Evolutionary conservation across 1,140 invertebrate species (phyloP).

Genomic region (Drosophila littoralis): DNA sequence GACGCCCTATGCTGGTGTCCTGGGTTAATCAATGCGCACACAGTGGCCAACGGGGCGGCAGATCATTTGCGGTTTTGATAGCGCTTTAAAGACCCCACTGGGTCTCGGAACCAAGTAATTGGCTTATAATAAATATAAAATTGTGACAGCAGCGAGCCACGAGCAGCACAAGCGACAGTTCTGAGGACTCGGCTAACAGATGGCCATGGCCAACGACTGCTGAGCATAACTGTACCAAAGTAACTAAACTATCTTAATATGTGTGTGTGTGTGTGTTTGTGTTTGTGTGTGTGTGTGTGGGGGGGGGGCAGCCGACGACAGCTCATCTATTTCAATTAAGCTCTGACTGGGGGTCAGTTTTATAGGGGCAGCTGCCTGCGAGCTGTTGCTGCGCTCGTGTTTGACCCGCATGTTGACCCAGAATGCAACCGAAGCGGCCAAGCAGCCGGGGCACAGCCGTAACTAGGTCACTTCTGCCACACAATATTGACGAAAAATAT

Average conservation of each 20-base stretch:
- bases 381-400: constrained; percentile 17
- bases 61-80: constrained; percentile 55
- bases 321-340: constrained; percentile 77
- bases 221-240: constrained; percentile 58
- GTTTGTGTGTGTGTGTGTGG: constrained; percentile 1
- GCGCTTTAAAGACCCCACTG: constrained; percentile 41
- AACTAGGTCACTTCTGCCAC: constrained; percentile 38
- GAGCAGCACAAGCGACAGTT: constrained; percentile 28
- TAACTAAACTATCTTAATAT: constrained; percentile 32
- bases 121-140: constrained; percentile 76
- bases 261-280: constrained; percentile 9
- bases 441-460: constrained; percentile 32
- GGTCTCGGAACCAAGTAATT: constrained; percentile 59
- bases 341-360: constrained; percentile 47
- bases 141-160: constrained; percentile 29
- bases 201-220: constrained; percentile 20
- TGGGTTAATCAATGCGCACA: constrained; percentile 53
- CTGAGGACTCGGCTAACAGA: constrained; percentile 35
- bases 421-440: constrained; percentile 49
- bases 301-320: constrained; percentile 36
- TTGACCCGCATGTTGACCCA: constrained; percentile 74
- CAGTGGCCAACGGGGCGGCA: constrained; percentile 30
- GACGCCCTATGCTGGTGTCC: neutral
- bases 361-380: constrained; percentile 46
- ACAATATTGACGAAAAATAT: constrained; percentile 34